Conservation (phyloP, 2,888 invertebrate genomes). For the Auanema freiburgensis region DNA sequence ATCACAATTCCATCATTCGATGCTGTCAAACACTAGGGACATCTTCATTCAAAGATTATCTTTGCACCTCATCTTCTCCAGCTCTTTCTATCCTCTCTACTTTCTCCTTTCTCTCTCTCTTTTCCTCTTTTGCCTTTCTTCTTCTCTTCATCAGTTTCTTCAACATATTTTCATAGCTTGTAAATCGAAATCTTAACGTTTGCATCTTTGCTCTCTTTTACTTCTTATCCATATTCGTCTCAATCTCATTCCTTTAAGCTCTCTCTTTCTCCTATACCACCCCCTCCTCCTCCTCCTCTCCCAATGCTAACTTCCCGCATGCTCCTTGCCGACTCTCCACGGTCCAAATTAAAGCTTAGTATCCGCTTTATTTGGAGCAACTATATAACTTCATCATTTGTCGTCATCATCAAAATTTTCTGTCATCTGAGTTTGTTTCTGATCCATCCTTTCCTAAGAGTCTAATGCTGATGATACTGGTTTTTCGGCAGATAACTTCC, state of each 20-base stretch:
- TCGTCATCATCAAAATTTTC: not conserved
- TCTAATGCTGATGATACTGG: too few relatives aligned
- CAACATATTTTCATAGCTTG: not conserved
- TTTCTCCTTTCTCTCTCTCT: constrained; percentile 14
- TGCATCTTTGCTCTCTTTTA: constrained; percentile 4
- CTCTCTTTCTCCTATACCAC: not conserved
- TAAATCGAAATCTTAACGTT: not conserved
- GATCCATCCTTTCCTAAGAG: too few relatives aligned
- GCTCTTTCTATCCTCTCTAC: not conserved
- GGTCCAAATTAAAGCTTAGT: too few relatives aligned
- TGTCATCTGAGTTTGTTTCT: not conserved
- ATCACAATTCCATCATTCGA: too few relatives aligned
- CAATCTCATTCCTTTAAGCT: not conserved
- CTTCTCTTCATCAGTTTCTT: not conserved
- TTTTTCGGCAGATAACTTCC: too few relatives aligned
- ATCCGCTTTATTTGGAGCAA: too few relatives aligned
- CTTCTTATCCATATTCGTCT: constrained; percentile 4
- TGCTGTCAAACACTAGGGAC: too few relatives aligned
- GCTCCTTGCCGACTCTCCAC: not conserved
- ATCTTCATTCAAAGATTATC: not conserved
- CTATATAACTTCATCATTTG: not conserved
- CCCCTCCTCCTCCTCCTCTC: constrained; percentile 4
- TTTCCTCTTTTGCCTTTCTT: constrained; percentile 8
- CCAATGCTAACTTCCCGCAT: not conserved
- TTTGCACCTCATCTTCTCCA: constrained; percentile 11